These are phyloP conservation scores for Listrodromus nycthemerus DNA, from an alignment of 2,888 invertebrate species.

Conservation along the genomic window DNA sequence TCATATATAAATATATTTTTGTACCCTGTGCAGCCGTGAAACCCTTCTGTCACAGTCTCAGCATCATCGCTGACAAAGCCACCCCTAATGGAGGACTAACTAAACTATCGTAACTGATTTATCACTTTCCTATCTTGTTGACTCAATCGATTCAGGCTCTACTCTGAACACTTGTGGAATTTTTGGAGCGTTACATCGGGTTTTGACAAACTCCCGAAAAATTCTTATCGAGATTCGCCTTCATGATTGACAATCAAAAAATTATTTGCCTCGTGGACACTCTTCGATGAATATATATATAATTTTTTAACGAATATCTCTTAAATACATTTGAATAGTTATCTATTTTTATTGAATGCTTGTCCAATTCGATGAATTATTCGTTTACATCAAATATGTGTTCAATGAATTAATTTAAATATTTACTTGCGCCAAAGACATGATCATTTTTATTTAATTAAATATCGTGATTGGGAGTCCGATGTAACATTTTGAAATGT, in stretches of 20 bases:
- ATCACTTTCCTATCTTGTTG: constrained; percentile 26
- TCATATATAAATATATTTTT: constrained; percentile 76
- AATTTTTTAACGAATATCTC: too few species aligned
- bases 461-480: too few species aligned
- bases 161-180: background rate
- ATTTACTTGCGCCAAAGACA: too few species aligned
- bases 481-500: background rate
- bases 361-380: too few species aligned
- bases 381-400: too few species aligned
- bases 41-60: constrained; percentile 13
- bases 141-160: constrained; percentile 39
- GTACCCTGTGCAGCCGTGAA: constrained; percentile 70
- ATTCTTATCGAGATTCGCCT: too few species aligned
- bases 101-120: constrained; percentile 9
- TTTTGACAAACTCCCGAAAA: background rate
- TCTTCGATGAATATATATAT: too few species aligned
- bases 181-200: background rate
- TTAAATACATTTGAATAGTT: too few species aligned
- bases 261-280: too few species aligned
- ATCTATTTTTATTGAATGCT: too few species aligned
- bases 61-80: background rate
- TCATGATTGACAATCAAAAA: too few species aligned
- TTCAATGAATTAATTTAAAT: background rate
- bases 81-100: background rate
- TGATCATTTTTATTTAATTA: too few species aligned